These are phyloP conservation scores for Helicorthomorpha holstii DNA, from an alignment of 1,140 invertebrate genomes.

Conservation along the genomic window DNA sequence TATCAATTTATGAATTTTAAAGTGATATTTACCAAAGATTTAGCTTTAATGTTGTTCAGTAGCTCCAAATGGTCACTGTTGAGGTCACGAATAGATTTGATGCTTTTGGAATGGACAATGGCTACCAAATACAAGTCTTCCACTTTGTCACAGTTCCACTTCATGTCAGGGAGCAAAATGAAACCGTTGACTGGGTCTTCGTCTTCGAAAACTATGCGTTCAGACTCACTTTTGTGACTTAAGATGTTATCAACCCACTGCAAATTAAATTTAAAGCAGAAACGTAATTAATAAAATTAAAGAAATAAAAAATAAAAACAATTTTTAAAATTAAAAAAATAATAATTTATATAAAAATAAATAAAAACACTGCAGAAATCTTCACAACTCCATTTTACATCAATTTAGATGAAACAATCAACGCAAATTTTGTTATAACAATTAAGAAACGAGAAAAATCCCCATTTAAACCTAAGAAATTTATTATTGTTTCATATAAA, in stretches of 20 bases:
- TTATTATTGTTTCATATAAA: too few relatives aligned
- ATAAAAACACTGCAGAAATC: background rate
- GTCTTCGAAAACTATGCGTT: conserved; percentile 74
- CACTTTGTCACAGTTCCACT: conserved; percentile 68
- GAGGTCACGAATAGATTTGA: conserved; percentile 73
- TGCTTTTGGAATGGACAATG: conserved; percentile 47
- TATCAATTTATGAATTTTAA: background rate
- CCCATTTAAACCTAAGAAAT: too few relatives aligned
- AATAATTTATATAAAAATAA: background rate
- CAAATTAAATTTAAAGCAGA: too few relatives aligned
- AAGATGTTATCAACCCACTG: conserved; percentile 97
- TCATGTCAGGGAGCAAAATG: conserved; percentile 75
- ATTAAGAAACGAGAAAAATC: too few relatives aligned
- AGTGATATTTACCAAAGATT: conserved; percentile 39
- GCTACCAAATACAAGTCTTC: conserved; percentile 69
- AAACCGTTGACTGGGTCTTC: conserved; percentile 61
- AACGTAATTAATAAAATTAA: too few relatives aligned
- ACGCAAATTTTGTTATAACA: too few relatives aligned
- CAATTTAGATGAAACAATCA: conserved; percentile 4
- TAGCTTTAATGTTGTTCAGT: conserved; percentile 57
- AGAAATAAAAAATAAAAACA: background rate
- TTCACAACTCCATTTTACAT: conserved; percentile 3
- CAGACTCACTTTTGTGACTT: conserved; percentile 70
- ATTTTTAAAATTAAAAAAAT: background rate
- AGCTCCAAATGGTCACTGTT: conserved; percentile 56